Evolutionary conservation across 2,797 vertebrate species (phyloP), one percentile per base, ranked within the genome.

Genomic region (Masticophis lateralis): DNA sequence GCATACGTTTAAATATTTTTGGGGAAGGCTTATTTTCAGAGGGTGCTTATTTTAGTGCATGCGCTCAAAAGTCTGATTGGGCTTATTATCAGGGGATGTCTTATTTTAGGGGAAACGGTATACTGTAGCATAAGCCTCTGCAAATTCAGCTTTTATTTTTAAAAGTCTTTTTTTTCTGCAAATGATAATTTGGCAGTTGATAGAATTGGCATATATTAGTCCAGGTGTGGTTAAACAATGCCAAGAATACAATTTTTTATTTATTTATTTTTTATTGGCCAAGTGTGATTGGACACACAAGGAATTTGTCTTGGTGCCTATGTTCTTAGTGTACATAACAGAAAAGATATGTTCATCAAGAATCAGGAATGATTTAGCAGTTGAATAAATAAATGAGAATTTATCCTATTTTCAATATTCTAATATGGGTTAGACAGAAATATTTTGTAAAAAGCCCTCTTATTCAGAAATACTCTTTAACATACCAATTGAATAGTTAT

Each of bases 331-430:
- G 37, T 37, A 1, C 37, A 37, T 37, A 37, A 37, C 37, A 37
- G 37, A 37, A 37, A 37, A 37, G 37, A 37, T 37, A 37, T 37
- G 37, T 37, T 37, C 37, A 37, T 37, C 37, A 37, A 37, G 37
- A 37, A 37, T 37, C 37, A 37, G 37, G 37, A 37, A 92, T n/a
- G 94, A 86, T 94, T 90, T 86, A 93, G 28, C 93, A 60, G 90
- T 91, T 96, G 86, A 94, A 79, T 86, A 94, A 97, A 94, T 93
- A 95, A 95, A 96, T 97, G 57, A 63, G 92, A 69, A 28, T 63
- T 87, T 53, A 79, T 16, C 83, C 37, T 91, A 91, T 43, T 66
- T 25, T 37, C 55, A 6, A 79, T 92, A 95, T 92, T 86, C 74
- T 22, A 79, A 79, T 25, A 43, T 4, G 22, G 37, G 8, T 11